Percentiles rank a stretch among this genome's conserved stretches.
Evolutionary conservation across 1,140 invertebrate genomes (phyloP).

Genomic region (Drosophila fuyamai): DNA sequence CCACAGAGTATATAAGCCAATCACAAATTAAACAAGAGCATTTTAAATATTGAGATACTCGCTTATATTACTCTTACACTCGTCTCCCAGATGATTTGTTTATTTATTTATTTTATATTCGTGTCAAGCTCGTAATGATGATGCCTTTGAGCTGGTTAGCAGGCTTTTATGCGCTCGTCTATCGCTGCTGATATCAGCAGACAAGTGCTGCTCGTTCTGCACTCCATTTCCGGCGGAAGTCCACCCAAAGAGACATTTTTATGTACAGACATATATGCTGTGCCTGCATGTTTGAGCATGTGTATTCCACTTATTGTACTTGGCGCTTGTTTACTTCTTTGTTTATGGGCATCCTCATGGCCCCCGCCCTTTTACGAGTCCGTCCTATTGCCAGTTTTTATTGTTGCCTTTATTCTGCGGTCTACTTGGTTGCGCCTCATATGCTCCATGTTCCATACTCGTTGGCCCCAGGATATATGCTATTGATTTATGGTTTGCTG

Average conservation of each 20-base stretch:
- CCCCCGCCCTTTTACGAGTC: conserved; percentile 40
- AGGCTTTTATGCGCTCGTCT: conserved; percentile 64
- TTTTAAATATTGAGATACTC: too few relatives aligned
- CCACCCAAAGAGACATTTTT: conserved; percentile 53
- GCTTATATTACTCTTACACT: neutral
- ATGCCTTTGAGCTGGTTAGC: conserved; percentile 68
- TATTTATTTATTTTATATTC: conserved; percentile 65
- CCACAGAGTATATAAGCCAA: neutral
- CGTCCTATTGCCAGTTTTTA: conserved; percentile 51
- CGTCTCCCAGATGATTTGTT: conserved; percentile 8
- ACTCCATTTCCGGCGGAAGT: conserved; percentile 77
- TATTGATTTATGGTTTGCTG: conserved; percentile 63
- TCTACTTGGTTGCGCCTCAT: conserved; percentile 64
- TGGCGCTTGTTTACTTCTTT: conserved; percentile 80
- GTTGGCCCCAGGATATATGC: conserved; percentile 21
- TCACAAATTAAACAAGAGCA: neutral
- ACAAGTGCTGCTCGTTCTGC: conserved; percentile 56
- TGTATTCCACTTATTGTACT: conserved; percentile 65
- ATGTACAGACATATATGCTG: conserved; percentile 8
- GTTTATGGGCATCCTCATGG: conserved; percentile 62
- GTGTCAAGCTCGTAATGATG: conserved; percentile 67
- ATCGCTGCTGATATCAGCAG: conserved; percentile 60
- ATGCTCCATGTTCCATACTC: conserved; percentile 46
- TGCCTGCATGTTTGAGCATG: conserved; percentile 24
- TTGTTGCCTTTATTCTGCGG: conserved; percentile 79